Evolutionary conservation across 2,113 vertebrate species (phyloP).

Genomic region (Columba janthina): DNA sequence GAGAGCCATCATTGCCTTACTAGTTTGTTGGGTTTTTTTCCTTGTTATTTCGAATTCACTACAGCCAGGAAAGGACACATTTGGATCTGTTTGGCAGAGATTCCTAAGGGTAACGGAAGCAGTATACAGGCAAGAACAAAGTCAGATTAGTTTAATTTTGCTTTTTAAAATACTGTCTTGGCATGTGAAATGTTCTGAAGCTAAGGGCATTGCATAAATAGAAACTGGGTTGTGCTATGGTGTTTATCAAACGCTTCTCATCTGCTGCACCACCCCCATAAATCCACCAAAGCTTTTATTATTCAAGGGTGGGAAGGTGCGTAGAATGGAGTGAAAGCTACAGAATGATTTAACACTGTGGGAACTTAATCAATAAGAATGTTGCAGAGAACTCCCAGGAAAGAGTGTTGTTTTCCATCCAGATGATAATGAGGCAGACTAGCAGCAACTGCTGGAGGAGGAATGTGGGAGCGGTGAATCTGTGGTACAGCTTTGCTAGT

Average conservation of each 20-base stretch:
- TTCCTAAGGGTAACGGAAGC: not conserved
- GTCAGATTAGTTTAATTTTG: constrained; percentile 61
- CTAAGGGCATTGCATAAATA: constrained; percentile 55
- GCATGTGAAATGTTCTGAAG: constrained; percentile 29
- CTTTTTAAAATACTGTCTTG: constrained; percentile 50
- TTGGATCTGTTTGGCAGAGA: not conserved
- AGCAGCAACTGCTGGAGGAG: constrained; percentile 80
- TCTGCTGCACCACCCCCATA: constrained; percentile 67
- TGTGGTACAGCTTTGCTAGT: constrained; percentile 71
- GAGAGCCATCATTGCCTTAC: not conserved
- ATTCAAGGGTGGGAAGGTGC: constrained; percentile 75
- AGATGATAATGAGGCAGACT: constrained; percentile 81
- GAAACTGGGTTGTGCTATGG: constrained; percentile 27
- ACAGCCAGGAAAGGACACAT: not conserved
- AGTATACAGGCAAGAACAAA: constrained; percentile 45
- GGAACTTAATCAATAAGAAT: constrained; percentile 84
- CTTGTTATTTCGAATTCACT: constrained; percentile 35
- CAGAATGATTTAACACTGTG: constrained; percentile 83
- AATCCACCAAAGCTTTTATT: constrained; percentile 79
- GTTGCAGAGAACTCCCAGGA: constrained; percentile 76
- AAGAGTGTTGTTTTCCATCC: constrained; percentile 81
- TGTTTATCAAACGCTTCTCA: constrained; percentile 56
- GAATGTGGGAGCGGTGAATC: constrained; percentile 69
- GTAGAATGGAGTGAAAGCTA: constrained; percentile 75
- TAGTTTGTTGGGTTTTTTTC: not conserved